These are phyloP conservation scores for Drosophila nr. medialis DNA, from an alignment of 2,888 invertebrate genomes.

Conservation along the genomic window DNA sequence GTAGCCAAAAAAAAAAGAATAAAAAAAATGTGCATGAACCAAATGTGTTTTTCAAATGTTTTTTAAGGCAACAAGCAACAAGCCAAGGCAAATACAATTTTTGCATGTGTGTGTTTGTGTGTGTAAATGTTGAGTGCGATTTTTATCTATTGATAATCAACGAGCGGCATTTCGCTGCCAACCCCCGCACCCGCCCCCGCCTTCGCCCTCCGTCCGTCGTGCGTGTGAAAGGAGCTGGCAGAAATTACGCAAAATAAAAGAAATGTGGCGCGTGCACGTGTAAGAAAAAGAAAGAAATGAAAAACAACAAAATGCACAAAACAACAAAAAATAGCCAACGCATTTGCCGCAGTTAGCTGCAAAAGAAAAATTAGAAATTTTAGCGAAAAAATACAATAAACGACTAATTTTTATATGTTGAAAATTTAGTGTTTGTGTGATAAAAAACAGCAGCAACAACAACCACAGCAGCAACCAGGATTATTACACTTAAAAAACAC, in stretches of 20 bases:
- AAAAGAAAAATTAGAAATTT: constrained; percentile 39
- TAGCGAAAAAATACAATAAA: constrained; percentile 61
- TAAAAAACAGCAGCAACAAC: constrained; percentile 26
- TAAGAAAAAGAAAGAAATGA: constrained; percentile 38
- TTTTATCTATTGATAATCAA: constrained; percentile 42
- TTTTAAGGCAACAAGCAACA: constrained; percentile 37
- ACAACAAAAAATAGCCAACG: constrained; percentile 59
- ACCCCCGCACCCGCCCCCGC: constrained; percentile 11
- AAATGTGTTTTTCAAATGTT: constrained; percentile 34
- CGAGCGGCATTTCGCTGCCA: constrained; percentile 48
- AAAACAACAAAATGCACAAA: constrained; percentile 57
- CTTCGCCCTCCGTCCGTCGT: constrained; percentile 15
- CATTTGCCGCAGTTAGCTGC: constrained; percentile 61
- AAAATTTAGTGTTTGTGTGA: constrained; percentile 42
- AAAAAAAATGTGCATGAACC: constrained; percentile 42
- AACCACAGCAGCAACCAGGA: constrained; percentile 46
- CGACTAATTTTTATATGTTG: constrained; percentile 51
- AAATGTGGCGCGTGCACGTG: constrained; percentile 76
- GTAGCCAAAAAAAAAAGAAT: constrained; percentile 24
- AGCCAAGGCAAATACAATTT: constrained; percentile 49
- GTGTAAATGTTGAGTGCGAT: constrained; percentile 33
- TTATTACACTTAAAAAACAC: constrained; percentile 59
- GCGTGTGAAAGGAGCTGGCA: constrained; percentile 43
- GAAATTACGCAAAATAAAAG: constrained; percentile 38
- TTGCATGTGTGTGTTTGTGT: constrained; percentile 46